A percentile compares a stretch with the other conserved stretches of the same genome.
Evolutionary conservation across 2,888 invertebrate species (phyloP).

Genomic region (Xylophagus ater): DNA sequence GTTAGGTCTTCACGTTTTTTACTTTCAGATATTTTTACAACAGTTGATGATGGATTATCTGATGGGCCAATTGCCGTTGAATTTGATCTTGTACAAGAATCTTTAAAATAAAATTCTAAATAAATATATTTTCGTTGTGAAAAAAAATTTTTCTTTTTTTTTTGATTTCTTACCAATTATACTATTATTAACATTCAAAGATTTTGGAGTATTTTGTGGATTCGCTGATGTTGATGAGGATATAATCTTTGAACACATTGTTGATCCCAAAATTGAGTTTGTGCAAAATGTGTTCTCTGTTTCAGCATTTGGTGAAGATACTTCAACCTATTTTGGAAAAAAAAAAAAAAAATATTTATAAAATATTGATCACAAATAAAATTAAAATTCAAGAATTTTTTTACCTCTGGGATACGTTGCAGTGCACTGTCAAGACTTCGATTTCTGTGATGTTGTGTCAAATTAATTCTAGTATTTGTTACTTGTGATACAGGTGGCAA

Average conservation of each 20-base stretch:
- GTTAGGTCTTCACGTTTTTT: conserved; percentile 43
- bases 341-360: conserved; percentile 1
- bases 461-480: conserved; percentile 39
- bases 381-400: conserved; percentile 16
- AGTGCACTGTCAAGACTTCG: conserved; percentile 81
- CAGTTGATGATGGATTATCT: conserved; percentile 12
- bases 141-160: too few species aligned
- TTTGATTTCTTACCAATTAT: conserved; percentile 13
- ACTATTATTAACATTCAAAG: conserved; percentile 7
- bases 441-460: conserved; percentile 71
- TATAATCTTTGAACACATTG: conserved; percentile 39
- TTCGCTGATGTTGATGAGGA: conserved; percentile 16
- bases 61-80: conserved; percentile 22
- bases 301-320: conserved; percentile 40
- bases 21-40: conserved; percentile 7
- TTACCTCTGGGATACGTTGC: conserved; percentile 75
- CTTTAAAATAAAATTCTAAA: conserved; percentile 14
- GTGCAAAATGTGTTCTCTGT: conserved; percentile 39
- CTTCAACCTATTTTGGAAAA: conserved; percentile 31
- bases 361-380: neutral
- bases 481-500: conserved; percentile 40
- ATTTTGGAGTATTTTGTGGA: conserved; percentile 17
- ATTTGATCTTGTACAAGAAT: conserved; percentile 27
- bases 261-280: conserved; percentile 37
- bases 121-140: too few species aligned